A percentile compares a stretch with the other conserved stretches of the same genome.
phyloP scores from a whole-genome alignment of 2,797 vertebrate genomes.

The Cyprinodon diabolis region DNA sequence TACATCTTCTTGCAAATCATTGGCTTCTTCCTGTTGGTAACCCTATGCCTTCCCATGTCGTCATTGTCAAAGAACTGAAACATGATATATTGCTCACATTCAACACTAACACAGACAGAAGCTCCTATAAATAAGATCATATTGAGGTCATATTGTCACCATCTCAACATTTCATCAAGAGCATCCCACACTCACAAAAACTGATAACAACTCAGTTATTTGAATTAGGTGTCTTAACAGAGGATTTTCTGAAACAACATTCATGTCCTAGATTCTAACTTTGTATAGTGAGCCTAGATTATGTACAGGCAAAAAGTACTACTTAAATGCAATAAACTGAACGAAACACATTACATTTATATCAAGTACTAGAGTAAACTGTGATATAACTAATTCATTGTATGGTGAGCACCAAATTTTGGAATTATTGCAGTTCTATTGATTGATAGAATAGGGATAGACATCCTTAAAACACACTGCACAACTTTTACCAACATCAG shows the following conservation, averaged over 20 bases:
- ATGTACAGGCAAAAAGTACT: not conserved
- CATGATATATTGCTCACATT: not conserved
- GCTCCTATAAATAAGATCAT: not conserved
- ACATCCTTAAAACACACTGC: too few relatives aligned
- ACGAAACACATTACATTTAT: not conserved
- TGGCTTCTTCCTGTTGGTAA: not conserved
- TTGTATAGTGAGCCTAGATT: not conserved
- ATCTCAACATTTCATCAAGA: slow-evolving; percentile 3
- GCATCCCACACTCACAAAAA: not conserved
- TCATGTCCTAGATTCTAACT: not conserved
- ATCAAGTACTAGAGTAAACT: not conserved
- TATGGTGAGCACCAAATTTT: not conserved
- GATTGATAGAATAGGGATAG: too few relatives aligned
- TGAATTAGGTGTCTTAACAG: not conserved
- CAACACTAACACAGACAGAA: not conserved
- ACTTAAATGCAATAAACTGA: not conserved
- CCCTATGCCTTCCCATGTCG: too few relatives aligned
- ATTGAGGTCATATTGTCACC: not conserved
- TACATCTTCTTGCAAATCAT: not conserved
- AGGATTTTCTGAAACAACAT: not conserved
- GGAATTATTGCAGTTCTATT: not conserved
- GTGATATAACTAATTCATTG: not conserved
- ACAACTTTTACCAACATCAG: too few relatives aligned
- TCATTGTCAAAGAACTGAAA: not conserved
- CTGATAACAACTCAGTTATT: not conserved